phyloP scores from a whole-genome alignment of 2,797 vertebrate genomes.

The Otolemur crassicaudatus region DNA sequence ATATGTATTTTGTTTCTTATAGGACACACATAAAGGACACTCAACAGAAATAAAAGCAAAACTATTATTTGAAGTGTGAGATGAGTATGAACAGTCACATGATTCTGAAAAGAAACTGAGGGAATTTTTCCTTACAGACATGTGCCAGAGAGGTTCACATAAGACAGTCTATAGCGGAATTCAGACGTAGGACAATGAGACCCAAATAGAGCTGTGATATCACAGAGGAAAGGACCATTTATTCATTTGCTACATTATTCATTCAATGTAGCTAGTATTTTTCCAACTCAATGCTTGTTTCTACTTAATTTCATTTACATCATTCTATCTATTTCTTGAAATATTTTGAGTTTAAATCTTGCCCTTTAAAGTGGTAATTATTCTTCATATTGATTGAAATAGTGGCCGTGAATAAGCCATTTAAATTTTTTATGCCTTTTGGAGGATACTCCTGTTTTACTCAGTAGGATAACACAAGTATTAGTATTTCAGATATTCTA shows the following conservation, averaged over 20 bases:
- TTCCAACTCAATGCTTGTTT: neutral
- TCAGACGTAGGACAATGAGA: neutral
- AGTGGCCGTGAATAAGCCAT: neutral
- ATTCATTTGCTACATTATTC: neutral
- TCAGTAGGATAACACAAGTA: neutral
- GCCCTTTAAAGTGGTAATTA: slow-evolving; percentile 4
- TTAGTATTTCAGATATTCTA: slow-evolving; percentile 62
- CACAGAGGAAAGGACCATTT: neutral
- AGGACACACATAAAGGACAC: neutral
- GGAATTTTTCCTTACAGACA: neutral
- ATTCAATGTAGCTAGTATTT: neutral
- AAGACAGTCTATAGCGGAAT: neutral
- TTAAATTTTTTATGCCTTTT: slow-evolving; percentile 50
- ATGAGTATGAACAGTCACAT: neutral
- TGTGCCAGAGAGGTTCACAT: neutral
- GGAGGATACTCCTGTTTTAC: slow-evolving; percentile 40
- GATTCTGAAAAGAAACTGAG: neutral
- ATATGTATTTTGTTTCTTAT: neutral
- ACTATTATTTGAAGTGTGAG: neutral
- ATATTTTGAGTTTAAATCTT: slow-evolving; percentile 33
- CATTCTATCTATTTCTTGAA: neutral
- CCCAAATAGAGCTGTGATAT: neutral
- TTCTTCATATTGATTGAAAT: slow-evolving; percentile 57
- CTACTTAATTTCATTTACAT: slow-evolving; percentile 13
- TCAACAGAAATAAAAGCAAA: neutral